Evolutionary conservation across 53 echinoderm and acorn worm species (phyloP).

Genomic region (Temnopleurus reevesii): DNA sequence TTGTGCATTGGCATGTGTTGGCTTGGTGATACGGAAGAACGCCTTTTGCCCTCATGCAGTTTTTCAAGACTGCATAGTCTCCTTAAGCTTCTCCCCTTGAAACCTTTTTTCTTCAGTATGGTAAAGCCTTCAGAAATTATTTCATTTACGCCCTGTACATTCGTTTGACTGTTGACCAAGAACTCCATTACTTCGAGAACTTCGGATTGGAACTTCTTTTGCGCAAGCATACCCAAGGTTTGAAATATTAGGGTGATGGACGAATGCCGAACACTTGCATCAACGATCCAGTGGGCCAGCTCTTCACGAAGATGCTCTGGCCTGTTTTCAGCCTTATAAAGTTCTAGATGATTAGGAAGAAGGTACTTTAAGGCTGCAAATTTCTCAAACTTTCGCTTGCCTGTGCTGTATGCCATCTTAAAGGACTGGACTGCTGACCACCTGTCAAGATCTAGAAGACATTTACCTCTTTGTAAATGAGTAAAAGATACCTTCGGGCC

Average conservation of each 20-base stretch:
- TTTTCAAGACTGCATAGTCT: not conserved
- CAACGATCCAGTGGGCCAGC: conserved; percentile 37
- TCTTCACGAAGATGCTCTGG: conserved; percentile 33
- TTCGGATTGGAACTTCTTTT: not conserved
- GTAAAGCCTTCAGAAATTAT: not conserved
- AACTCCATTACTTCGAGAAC: conserved; percentile 36
- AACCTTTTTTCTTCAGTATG: not conserved
- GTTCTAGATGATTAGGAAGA: conserved; percentile 7
- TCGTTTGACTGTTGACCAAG: conserved; percentile 2
- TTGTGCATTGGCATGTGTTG: not conserved
- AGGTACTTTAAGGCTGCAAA: not conserved
- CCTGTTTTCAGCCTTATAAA: not conserved
- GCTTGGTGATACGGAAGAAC: not conserved
- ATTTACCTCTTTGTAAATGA: conserved; percentile 6
- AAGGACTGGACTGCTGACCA: conserved; percentile 45
- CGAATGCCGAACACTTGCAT: not conserved
- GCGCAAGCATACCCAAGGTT: not conserved
- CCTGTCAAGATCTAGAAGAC: not conserved
- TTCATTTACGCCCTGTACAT: not conserved
- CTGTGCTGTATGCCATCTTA: conserved; percentile 40
- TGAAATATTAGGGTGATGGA: not conserved
- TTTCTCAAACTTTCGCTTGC: not conserved
- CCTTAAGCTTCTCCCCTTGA: not conserved
- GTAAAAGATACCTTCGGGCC: not conserved
- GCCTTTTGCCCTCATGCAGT: not conserved